Conservation (phyloP, 2,113 vertebrate species). For the Triplophysa tibetana region DNA sequence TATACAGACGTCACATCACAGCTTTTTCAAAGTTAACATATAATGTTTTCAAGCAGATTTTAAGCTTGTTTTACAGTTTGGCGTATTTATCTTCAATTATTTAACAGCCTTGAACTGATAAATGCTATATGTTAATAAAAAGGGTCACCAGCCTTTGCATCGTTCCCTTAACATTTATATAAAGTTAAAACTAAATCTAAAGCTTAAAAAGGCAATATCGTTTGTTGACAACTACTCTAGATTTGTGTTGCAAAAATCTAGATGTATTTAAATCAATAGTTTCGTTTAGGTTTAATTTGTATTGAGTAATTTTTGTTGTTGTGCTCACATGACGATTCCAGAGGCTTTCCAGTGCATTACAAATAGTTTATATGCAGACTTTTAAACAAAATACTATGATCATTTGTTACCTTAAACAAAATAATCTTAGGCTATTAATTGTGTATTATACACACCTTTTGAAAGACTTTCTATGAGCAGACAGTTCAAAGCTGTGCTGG, state of each 20-base stretch:
- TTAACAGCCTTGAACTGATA: no score
- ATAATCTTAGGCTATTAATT: not conserved
- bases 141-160: no score
- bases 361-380: not conserved
- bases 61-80: no score
- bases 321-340: not conserved
- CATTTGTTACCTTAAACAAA: constrained; percentile 14
- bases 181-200: no score
- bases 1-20: not conserved
- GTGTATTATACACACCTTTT: not conserved
- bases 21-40: no score
- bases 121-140: no score
- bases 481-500: not conserved
- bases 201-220: no score
- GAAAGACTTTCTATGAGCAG: constrained; percentile 4
- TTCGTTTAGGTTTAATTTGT: not conserved
- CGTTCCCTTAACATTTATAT: no score
- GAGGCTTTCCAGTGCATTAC: not conserved
- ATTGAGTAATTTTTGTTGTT: constrained; percentile 6
- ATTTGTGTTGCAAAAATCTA: no score
- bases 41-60: no score
- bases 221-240: no score
- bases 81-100: no score
- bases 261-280: not conserved
- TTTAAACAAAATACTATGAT: not conserved